Evolutionary conservation across 2,888 invertebrate species (phyloP).

Genomic region (Thelaira solivaga): DNA sequence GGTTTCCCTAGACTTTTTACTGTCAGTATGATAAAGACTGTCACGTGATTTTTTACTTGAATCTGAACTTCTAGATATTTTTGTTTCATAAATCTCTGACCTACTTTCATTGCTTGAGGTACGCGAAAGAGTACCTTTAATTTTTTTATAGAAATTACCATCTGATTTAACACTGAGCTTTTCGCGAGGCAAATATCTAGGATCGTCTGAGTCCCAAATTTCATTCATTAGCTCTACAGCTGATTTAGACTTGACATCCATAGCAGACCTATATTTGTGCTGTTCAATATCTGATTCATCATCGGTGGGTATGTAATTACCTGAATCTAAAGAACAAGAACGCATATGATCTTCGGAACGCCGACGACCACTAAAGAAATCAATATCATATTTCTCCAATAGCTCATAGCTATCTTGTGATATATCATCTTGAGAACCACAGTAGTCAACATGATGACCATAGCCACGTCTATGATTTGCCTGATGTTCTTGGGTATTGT

Average conservation of each 20-base stretch:
- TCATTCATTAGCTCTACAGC: constrained; percentile 84
- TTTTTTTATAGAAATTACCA: constrained; percentile 84
- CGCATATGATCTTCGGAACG: constrained; percentile 79
- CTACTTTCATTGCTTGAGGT: constrained; percentile 85
- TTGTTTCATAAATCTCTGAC: constrained; percentile 83
- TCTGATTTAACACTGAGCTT: constrained; percentile 85
- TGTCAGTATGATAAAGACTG: constrained; percentile 82
- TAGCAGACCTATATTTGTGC: constrained; percentile 80
- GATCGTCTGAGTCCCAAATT: constrained; percentile 87
- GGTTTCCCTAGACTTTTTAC: constrained; percentile 82
- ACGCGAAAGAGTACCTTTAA: constrained; percentile 81
- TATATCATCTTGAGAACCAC: constrained; percentile 89
- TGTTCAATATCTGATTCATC: constrained; percentile 82
- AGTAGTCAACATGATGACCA: constrained; percentile 76
- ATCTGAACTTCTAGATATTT: constrained; percentile 82
- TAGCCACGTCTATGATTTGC: constrained; percentile 79
- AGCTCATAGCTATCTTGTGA: constrained; percentile 93
- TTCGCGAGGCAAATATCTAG: constrained; percentile 84
- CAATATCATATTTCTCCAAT: constrained; percentile 83
- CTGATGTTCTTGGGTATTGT: constrained; percentile 78
- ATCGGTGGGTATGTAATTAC: constrained; percentile 86
- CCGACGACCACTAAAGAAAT: constrained; percentile 73
- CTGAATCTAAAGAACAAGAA: constrained; percentile 86
- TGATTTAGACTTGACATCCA: constrained; percentile 82
- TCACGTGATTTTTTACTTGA: constrained; percentile 82